Percentiles rank a stretch among this genome's conserved stretches.
Conservation (phyloP, 2,797 vertebrate genomes). For the Trematomus bernacchii region DNA sequence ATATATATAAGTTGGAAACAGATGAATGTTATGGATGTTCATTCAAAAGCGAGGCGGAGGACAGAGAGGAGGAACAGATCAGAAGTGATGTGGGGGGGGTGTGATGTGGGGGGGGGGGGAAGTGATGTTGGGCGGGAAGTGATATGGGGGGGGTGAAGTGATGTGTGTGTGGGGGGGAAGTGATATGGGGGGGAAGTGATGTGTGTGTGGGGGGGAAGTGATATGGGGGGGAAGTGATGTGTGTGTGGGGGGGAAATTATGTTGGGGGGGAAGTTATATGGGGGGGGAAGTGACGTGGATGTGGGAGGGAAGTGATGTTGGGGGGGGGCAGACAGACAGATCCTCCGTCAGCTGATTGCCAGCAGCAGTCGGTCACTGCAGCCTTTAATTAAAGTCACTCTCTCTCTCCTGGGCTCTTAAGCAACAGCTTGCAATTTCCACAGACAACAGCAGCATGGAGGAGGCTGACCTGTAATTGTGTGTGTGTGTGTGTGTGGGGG, state of each 20-base stretch:
- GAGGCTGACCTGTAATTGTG: constrained; percentile 71
- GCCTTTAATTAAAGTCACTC: constrained; percentile 81
- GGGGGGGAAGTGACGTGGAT: too few species aligned
- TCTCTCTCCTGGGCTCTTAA: constrained; percentile 74
- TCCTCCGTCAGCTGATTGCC: constrained; percentile 73
- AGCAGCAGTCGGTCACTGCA: constrained; percentile 78
- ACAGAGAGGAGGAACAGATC: constrained; percentile 34
- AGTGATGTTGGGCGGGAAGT: too few species aligned
- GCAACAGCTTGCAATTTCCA: constrained; percentile 77
- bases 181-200: too few species aligned
- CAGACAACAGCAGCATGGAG: constrained; percentile 71
- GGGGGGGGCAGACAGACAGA: constrained; percentile 44
- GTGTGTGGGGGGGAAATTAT: too few species aligned
- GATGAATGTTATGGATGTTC: too few species aligned
- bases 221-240: too few species aligned
- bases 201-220: too few species aligned
- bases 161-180: too few species aligned
- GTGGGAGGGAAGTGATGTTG: not conserved
- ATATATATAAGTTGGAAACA: too few species aligned
- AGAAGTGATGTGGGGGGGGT: constrained; percentile 2
- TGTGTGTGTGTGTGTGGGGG: constrained; percentile 44
- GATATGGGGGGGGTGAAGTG: too few species aligned
- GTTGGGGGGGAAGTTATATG: too few species aligned
- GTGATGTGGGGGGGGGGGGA: too few species aligned
- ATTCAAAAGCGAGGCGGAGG: not conserved